Evolutionary conservation across 2,113 vertebrate species (phyloP).

Genomic region (Cynoglossus semilaevis): DNA sequence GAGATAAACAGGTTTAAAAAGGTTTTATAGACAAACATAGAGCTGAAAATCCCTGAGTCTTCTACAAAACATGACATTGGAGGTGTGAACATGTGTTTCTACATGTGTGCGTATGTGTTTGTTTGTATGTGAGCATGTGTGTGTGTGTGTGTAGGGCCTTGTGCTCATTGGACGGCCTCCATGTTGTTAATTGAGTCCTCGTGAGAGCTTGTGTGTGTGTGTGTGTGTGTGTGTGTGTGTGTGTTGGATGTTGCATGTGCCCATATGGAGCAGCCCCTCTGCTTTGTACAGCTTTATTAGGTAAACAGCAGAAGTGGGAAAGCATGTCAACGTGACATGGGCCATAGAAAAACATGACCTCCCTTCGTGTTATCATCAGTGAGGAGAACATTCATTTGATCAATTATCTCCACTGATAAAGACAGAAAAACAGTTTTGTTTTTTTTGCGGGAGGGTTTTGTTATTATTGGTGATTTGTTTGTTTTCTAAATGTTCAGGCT

Average conservation of each 20-base stretch:
- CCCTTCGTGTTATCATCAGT: slow-evolving; percentile 20
- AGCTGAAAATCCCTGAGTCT: too few species aligned
- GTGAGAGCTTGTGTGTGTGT: slow-evolving; percentile 1
- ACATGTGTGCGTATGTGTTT: too few species aligned
- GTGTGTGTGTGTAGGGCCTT: too few species aligned
- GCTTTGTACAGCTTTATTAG: slow-evolving; percentile 15
- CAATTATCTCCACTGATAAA: slow-evolving; percentile 46
- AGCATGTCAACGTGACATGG: slow-evolving; percentile 55
- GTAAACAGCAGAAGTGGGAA: slow-evolving; percentile 44
- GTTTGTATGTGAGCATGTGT: too few species aligned
- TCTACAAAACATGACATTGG: too few species aligned
- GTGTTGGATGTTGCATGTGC: slow-evolving; percentile 20
- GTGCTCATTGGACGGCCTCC: background rate
- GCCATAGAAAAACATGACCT: slow-evolving; percentile 51
- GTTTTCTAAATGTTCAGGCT: slow-evolving; percentile 25
- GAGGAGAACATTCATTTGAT: slow-evolving; percentile 38
- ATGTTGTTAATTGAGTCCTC: slow-evolving; percentile 7
- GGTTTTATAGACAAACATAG: too few species aligned
- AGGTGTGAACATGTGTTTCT: too few species aligned
- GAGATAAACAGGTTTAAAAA: too few species aligned
- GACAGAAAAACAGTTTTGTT: slow-evolving; percentile 9
- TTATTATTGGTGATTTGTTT: slow-evolving; percentile 35
- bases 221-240: slow-evolving; percentile 5
- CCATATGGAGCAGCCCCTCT: slow-evolving; percentile 15
- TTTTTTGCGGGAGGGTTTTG: slow-evolving; percentile 24